Evolutionary conservation across 2,888 invertebrate genomes (phyloP).

Genomic region (Stenolophus ochropezus): DNA sequence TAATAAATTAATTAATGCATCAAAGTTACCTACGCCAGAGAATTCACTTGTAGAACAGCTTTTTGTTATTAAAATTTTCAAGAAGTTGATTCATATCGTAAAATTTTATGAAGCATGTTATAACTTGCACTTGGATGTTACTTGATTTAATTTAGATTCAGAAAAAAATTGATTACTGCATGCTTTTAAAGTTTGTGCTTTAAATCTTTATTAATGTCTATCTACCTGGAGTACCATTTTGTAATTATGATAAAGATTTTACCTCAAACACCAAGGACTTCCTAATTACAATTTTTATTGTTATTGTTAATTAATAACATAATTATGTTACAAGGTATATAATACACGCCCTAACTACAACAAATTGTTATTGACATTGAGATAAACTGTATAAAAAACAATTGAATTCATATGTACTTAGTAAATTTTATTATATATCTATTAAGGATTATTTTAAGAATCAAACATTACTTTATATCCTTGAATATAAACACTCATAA

Average conservation of each 20-base stretch:
- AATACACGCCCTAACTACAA: too few species aligned
- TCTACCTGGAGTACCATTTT: not conserved
- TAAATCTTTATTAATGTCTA: not conserved
- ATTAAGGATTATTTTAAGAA: too few species aligned
- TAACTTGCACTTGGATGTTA: not conserved
- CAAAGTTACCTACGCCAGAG: not conserved
- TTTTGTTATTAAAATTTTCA: not conserved
- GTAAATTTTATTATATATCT: too few species aligned
- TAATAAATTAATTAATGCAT: constrained; percentile 23
- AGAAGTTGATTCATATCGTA: not conserved
- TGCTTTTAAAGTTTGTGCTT: not conserved
- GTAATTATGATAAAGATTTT: not conserved
- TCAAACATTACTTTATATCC: too few species aligned
- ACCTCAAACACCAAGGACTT: too few species aligned
- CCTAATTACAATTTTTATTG: too few species aligned
- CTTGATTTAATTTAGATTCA: not conserved
- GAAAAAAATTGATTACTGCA: not conserved
- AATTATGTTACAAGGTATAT: too few species aligned
- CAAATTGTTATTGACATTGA: too few species aligned
- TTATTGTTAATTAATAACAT: too few species aligned
- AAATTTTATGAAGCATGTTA: not conserved
- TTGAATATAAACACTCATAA: too few species aligned
- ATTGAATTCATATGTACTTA: too few species aligned
- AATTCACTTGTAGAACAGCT: not conserved
- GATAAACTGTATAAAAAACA: too few species aligned